A percentile compares a stretch with the other conserved stretches of the same genome.
phyloP scores from a whole-genome alignment of 2,113 vertebrate genomes.

The Apodemus speciosus region DNA sequence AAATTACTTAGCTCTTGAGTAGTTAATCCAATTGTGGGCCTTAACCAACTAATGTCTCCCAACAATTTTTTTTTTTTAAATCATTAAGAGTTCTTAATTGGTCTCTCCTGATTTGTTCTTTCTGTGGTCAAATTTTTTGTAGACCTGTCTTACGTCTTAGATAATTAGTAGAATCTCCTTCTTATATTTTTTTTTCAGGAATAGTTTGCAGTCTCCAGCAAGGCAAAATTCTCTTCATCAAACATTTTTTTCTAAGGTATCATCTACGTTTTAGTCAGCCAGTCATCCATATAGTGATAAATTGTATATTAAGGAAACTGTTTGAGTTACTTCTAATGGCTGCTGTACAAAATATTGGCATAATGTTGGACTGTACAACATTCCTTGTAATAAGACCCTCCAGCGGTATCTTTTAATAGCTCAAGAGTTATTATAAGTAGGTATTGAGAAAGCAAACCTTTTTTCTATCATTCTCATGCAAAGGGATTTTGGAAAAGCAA shows the following conservation, averaged over 20 bases:
- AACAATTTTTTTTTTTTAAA: too few species aligned
- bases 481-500: background rate
- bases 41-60: too few species aligned
- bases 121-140: too few species aligned
- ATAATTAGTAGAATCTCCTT: too few species aligned
- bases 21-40: too few species aligned
- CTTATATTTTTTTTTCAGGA: too few species aligned
- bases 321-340: background rate
- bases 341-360: background rate
- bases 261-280: background rate
- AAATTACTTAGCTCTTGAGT: too few species aligned
- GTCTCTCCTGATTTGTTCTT: too few species aligned
- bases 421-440: background rate
- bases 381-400: background rate
- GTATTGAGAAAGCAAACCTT: background rate
- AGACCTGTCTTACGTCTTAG: too few species aligned
- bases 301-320: background rate
- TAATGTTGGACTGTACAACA: background rate
- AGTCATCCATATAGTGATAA: background rate
- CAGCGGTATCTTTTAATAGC: background rate
- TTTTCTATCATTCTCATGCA: background rate
- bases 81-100: too few species aligned
- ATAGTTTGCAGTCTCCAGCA: too few species aligned
- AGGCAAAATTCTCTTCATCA: background rate
- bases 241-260: background rate